Evolutionary conservation across 2,888 invertebrate species (phyloP).

Genomic region (Odiellus spinosus): DNA sequence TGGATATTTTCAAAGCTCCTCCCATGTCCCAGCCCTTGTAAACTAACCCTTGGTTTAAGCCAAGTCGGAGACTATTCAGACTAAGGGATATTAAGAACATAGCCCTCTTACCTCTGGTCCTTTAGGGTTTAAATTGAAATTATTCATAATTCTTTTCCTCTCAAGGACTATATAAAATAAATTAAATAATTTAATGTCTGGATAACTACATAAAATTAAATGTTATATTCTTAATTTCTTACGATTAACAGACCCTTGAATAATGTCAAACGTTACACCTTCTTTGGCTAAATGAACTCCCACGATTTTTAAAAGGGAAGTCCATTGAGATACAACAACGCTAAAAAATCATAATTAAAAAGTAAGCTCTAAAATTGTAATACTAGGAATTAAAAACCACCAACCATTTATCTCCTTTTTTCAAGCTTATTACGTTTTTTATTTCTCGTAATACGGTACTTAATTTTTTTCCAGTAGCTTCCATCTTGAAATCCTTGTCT

Average conservation of each 20-base stretch:
- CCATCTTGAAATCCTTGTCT: neutral
- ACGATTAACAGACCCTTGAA: slow-evolving; percentile 57
- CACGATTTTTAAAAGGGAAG: slow-evolving; percentile 57
- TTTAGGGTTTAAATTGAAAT: slow-evolving; percentile 11
- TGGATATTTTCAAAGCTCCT: too few species aligned
- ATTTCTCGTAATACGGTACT: neutral
- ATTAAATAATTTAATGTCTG: too few species aligned
- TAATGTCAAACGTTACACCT: slow-evolving; percentile 42
- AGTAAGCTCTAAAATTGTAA: neutral
- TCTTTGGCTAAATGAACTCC: slow-evolving; percentile 42
- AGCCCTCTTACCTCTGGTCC: slow-evolving; percentile 37
- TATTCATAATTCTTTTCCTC: too few species aligned
- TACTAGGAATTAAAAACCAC: neutral
- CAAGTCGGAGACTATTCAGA: too few species aligned
- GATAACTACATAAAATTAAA: too few species aligned
- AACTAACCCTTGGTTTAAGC: too few species aligned
- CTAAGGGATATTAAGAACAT: slow-evolving; percentile 1
- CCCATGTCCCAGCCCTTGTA: too few species aligned
- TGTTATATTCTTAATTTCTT: slow-evolving; percentile 50
- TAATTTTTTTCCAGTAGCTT: neutral
- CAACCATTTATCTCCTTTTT: neutral
- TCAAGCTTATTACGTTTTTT: neutral
- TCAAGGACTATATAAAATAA: too few species aligned
- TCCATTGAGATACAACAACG: slow-evolving; percentile 83
- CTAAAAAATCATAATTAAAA: slow-evolving; percentile 19